A percentile compares a stretch with the other conserved stretches of the same genome.
Conservation (phyloP, 2,113 vertebrate species). For the Regulus satrapa region DNA sequence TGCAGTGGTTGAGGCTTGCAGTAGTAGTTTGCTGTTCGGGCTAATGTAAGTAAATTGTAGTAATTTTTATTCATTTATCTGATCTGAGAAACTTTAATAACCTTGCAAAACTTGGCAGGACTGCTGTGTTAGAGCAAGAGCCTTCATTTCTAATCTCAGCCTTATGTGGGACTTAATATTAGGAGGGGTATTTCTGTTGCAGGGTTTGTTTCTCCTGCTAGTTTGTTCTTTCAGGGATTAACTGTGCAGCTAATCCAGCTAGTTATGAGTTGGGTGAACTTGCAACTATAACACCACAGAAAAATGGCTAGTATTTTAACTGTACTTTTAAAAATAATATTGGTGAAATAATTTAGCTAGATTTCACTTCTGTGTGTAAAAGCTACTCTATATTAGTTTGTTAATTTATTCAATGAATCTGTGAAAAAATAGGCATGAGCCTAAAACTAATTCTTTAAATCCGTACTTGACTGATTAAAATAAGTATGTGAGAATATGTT, state of each 20-base stretch:
- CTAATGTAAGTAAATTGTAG: not conserved
- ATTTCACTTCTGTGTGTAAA: not conserved
- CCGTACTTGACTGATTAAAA: not conserved
- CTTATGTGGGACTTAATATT: not conserved
- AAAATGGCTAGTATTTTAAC: not conserved
- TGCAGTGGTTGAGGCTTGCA: not conserved
- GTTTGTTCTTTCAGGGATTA: not conserved
- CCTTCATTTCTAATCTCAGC: not conserved
- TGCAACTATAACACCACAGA: not conserved
- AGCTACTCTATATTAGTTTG: not conserved
- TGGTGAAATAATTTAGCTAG: not conserved
- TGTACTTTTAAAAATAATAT: not conserved
- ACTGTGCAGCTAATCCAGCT: not conserved
- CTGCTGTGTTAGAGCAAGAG: not conserved
- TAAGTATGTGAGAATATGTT: not conserved
- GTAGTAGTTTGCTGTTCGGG: not conserved
- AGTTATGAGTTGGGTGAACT: not conserved
- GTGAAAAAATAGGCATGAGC: not conserved
- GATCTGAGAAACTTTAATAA: conserved; percentile 32
- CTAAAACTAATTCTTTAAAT: not conserved
- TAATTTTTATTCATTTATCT: not conserved
- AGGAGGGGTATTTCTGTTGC: not conserved
- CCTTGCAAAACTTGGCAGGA: conserved; percentile 7
- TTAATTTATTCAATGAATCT: not conserved
- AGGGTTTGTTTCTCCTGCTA: not conserved